Base-by-base conservation (phyloP, 2,888 invertebrate genomes). In the Elegia similella region DNA sequence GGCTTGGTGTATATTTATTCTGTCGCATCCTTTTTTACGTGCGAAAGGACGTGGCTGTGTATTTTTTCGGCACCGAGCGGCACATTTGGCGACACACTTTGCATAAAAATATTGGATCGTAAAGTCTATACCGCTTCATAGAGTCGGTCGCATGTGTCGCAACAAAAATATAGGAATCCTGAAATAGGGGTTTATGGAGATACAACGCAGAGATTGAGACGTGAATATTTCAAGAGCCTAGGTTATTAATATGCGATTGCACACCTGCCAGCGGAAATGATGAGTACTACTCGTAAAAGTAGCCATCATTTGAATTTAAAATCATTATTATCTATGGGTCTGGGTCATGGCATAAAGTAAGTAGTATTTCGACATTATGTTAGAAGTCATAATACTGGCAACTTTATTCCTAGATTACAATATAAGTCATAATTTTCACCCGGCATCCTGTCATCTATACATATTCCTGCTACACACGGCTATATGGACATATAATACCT, bases 11-110 rank as follows among this genome's bases (percentile, higher is more conserved):
- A 87, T 91, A 91, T 91, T 91, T 91, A 91, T 91, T 88, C 79
- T 90, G 90, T 87, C 89, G 86, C 88, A 88, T 89, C 90, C 88
- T 87, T 91, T 84, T 91, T 91, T 89, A 88, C 86, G 87, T 83
- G 86, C 84, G 70, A 86, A 84, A 87, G 87, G 86, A 87, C 88
- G 83, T 80, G 76, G 77, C 78, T 80, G 81, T 80, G 80, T 82
- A 80, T 86, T 88, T 90, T 87, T 88, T 84, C 85, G 80, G 74
- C 70, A 80, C 76, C 78, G 75, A 77, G 80, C 74, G 75, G 77
- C 86, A 90, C 91, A 91, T 91, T 91, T 90, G 91, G 90, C 86
- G 86, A 87, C 86, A 84, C 81, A 84, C 89, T 90, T 88, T 88
- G 88, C 88, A 90, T 90, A 86, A 90, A 91, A 88, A 90, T 91